Evolutionary conservation across 1,140 invertebrate species (phyloP).

Genomic region (roundworm (Caenorhabditis elegans)): WBcel235 BX284604.4:4121501-4122000

Average conservation of each 20-base stretch:
- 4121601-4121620: neutral
- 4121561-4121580: neutral
- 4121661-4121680: neutral
- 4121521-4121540: no score
- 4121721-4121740: neutral
- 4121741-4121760: neutral
- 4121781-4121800: neutral
- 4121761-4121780: neutral
- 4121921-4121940: no score
- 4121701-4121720: neutral
- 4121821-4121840: no score
- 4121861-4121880: no score
- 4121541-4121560: neutral
- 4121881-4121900: no score
- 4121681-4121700: neutral
- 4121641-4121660: neutral
- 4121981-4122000: neutral
- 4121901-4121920: no score
- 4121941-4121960: no score
- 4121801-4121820: no score
- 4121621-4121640: neutral
- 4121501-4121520: no score
- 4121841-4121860: no score
- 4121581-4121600: neutral
- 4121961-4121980: neutral